These are phyloP conservation scores for Alcedo quadribrachys DNA, from an alignment of 2,797 vertebrate species.

Conservation along the genomic window DNA sequence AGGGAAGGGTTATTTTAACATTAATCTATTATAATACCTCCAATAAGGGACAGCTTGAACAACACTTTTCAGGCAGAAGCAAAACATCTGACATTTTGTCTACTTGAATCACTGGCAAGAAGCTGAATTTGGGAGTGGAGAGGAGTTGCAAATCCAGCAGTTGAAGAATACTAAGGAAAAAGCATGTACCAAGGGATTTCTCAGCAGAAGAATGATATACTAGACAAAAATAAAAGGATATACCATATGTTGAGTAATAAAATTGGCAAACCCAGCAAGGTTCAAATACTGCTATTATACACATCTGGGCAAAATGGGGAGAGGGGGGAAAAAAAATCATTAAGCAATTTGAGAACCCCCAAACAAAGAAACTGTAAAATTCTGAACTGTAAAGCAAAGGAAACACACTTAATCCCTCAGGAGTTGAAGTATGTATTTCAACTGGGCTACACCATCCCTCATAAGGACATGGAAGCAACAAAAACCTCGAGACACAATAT, in stretches of 20 bases:
- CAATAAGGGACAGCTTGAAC: slow-evolving; percentile 23
- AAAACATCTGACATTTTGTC: slow-evolving; percentile 24
- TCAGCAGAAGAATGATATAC: slow-evolving; percentile 44
- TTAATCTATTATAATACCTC: not conserved
- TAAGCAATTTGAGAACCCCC: slow-evolving; percentile 79
- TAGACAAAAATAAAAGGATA: slow-evolving; percentile 66
- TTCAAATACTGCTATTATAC: slow-evolving; percentile 66
- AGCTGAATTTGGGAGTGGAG: not conserved
- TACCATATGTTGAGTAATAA: slow-evolving; percentile 71
- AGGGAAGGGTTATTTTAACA: not conserved
- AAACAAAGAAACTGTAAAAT: slow-evolving; percentile 81
- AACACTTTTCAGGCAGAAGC: not conserved
- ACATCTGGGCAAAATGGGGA: slow-evolving; percentile 67
- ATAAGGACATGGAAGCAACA: slow-evolving; percentile 66
- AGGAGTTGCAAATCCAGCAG: not conserved
- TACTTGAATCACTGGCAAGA: not conserved
- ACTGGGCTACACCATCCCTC: slow-evolving; percentile 70
- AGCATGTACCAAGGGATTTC: slow-evolving; percentile 1
- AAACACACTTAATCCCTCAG: slow-evolving; percentile 79
- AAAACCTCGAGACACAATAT: slow-evolving; percentile 72
- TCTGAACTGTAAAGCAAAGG: slow-evolving; percentile 80
- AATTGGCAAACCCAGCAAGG: slow-evolving; percentile 64
- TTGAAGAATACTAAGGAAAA: slow-evolving; percentile 19
- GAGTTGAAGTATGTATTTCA: slow-evolving; percentile 79
- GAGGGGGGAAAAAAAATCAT: slow-evolving; percentile 67